Percentiles rank a stretch among this genome's conserved stretches.
Evolutionary conservation across 2,113 vertebrate species (phyloP).

Genomic region (Esox niger): DNA sequence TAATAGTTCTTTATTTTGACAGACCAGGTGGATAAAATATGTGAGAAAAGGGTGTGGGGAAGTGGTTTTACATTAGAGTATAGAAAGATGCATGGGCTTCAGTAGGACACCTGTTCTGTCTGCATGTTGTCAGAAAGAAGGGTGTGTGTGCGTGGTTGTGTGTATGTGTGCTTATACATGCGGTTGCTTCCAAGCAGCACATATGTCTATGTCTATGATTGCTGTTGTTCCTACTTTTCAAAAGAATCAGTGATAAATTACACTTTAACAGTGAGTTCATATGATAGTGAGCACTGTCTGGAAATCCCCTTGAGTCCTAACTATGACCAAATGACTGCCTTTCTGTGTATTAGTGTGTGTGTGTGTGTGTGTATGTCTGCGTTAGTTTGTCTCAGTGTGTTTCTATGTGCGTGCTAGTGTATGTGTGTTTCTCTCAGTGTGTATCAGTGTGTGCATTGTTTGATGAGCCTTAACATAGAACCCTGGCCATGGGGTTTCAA

Average conservation of each 20-base stretch:
- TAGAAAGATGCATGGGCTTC: background rate
- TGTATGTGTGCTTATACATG: too few relatives aligned
- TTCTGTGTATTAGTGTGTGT: constrained; percentile 49
- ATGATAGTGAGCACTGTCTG: constrained; percentile 58
- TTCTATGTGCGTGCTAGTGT: too few relatives aligned
- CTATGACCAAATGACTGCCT: constrained; percentile 62
- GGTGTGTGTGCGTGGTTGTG: background rate
- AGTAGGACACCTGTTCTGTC: background rate
- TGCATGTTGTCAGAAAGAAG: background rate
- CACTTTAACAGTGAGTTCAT: too few relatives aligned
- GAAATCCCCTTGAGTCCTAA: constrained; percentile 66
- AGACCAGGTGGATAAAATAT: background rate
- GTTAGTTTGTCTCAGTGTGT: constrained; percentile 52
- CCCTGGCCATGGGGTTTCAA: constrained; percentile 49
- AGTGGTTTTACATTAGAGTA: background rate
- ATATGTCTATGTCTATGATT: constrained; percentile 11
- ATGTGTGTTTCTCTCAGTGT: too few relatives aligned
- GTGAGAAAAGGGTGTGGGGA: too few relatives aligned
- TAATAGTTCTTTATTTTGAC: too few relatives aligned
- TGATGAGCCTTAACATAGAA: constrained; percentile 65
- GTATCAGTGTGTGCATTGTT: constrained; percentile 38
- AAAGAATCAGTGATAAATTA: constrained; percentile 2
- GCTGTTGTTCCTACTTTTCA: background rate
- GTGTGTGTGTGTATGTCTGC: constrained; percentile 42
- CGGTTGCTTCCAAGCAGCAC: constrained; percentile 2